Evolutionary conservation across 2,888 invertebrate genomes (phyloP).

Genomic region (Acanthococcus lagerstroemiae): DNA sequence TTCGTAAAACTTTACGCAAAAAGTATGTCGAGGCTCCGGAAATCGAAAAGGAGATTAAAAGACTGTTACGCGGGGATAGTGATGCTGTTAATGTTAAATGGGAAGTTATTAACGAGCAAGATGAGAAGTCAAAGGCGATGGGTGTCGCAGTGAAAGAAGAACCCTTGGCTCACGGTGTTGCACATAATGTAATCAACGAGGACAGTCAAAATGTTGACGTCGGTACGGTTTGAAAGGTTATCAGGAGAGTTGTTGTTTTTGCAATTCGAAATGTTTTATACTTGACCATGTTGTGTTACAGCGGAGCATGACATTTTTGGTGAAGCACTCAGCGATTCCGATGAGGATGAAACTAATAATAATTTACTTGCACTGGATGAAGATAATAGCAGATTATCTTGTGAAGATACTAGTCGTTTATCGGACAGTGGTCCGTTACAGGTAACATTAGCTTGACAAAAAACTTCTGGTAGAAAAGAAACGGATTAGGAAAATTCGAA

Average conservation of each 20-base stretch:
- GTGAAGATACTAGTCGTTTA: slow-evolving; percentile 56
- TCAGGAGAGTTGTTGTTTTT: neutral
- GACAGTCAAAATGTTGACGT: slow-evolving; percentile 11
- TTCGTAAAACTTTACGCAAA: slow-evolving; percentile 89
- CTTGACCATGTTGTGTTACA: slow-evolving; percentile 39
- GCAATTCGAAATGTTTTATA: neutral
- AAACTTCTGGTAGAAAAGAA: neutral
- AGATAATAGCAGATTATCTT: slow-evolving; percentile 57
- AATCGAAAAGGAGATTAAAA: slow-evolving; percentile 75
- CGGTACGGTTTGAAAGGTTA: neutral
- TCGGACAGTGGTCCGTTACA: slow-evolving; percentile 57
- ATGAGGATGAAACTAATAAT: slow-evolving; percentile 61
- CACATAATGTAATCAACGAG: slow-evolving; percentile 7
- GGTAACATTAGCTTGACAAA: slow-evolving; percentile 33
- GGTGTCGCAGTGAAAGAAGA: slow-evolving; percentile 39
- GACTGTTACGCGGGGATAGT: slow-evolving; percentile 56
- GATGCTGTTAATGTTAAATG: slow-evolving; percentile 81
- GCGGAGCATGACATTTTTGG: slow-evolving; percentile 84
- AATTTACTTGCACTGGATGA: slow-evolving; percentile 61
- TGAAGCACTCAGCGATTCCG: slow-evolving; percentile 82
- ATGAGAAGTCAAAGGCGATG: slow-evolving; percentile 44
- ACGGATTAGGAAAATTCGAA: neutral
- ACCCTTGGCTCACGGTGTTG: slow-evolving; percentile 30
- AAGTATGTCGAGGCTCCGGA: slow-evolving; percentile 96
- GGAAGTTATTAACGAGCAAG: slow-evolving; percentile 82